Conservation (phyloP, 2,113 vertebrate species). For the Aegithalos caudatus region DNA sequence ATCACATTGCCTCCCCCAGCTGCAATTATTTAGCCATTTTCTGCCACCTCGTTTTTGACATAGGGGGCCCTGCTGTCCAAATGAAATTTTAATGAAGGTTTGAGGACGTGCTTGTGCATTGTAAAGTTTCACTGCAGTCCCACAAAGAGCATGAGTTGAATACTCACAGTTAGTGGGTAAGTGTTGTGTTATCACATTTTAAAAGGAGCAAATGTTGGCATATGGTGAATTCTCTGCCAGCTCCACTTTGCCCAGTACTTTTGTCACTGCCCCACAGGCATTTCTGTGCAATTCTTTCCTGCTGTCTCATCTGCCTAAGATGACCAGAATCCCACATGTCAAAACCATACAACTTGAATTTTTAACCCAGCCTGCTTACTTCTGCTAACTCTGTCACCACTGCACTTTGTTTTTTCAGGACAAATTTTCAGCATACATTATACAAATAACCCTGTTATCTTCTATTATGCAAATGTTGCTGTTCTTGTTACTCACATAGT, state of each 20-base stretch:
- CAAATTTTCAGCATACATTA: not conserved
- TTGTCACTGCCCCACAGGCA: not conserved
- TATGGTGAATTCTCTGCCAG: not conserved
- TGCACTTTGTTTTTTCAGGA: not conserved
- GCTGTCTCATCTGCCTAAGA: not conserved
- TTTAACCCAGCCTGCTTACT: not conserved
- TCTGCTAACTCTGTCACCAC: not conserved
- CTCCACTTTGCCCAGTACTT: not conserved
- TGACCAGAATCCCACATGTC: not conserved
- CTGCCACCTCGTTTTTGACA: slow-evolving; percentile 36
- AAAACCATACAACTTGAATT: not conserved
- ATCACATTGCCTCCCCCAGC: not conserved
- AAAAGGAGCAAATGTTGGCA: not conserved
- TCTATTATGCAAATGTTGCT: not conserved
- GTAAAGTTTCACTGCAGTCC: not conserved
- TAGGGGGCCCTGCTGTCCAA: slow-evolving; percentile 30
- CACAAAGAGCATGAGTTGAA: slow-evolving; percentile 8
- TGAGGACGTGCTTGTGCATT: not conserved
- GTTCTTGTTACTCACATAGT: not conserved
- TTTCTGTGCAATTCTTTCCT: not conserved
- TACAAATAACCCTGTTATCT: not conserved
- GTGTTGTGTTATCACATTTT: not conserved
- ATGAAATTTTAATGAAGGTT: slow-evolving; percentile 61
- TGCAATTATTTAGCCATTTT: slow-evolving; percentile 31
- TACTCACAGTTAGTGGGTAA: not conserved